phyloP scores from a whole-genome alignment of 2,888 invertebrate species.

The Melinaea marsaeus region DNA sequence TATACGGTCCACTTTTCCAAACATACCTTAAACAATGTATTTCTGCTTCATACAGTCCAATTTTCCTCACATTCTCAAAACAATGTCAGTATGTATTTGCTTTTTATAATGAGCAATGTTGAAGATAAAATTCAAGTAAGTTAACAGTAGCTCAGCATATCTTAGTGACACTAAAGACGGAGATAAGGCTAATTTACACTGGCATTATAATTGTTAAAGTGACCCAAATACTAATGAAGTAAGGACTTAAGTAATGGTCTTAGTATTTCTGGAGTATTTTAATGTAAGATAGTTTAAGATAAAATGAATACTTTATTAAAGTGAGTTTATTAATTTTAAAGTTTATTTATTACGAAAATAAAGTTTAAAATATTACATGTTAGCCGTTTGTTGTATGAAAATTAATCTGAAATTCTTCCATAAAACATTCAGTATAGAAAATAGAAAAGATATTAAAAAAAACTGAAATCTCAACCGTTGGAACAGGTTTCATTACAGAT shows the following conservation, averaged over 20 bases:
- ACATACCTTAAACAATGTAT: too few relatives aligned
- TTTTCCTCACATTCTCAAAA: neutral
- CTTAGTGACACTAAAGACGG: slow-evolving; percentile 29
- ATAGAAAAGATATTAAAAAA: neutral
- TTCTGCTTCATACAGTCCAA: too few relatives aligned
- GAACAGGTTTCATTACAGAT: slow-evolving; percentile 2
- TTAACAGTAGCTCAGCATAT: slow-evolving; percentile 23
- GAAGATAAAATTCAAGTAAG: slow-evolving; percentile 13
- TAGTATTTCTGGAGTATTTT: neutral
- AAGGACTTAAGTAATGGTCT: slow-evolving; percentile 11
- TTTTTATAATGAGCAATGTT: neutral
- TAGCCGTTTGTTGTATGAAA: too few relatives aligned
- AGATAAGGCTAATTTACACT: slow-evolving; percentile 37
- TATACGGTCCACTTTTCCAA: too few relatives aligned
- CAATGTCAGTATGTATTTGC: neutral
- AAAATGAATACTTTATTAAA: neutral
- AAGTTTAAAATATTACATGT: too few relatives aligned
- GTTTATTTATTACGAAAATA: too few relatives aligned
- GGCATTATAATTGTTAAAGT: slow-evolving; percentile 33
- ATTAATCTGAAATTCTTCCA: too few relatives aligned
- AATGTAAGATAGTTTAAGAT: slow-evolving; percentile 1
- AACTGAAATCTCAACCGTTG: neutral
- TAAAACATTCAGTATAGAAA: neutral
- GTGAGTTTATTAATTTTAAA: neutral
- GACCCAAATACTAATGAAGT: slow-evolving; percentile 32